Evolutionary conservation across 2,113 vertebrate species (phyloP), one percentile per base, ranked within the genome.

Genomic region (Lampris megalopsis): DNA sequence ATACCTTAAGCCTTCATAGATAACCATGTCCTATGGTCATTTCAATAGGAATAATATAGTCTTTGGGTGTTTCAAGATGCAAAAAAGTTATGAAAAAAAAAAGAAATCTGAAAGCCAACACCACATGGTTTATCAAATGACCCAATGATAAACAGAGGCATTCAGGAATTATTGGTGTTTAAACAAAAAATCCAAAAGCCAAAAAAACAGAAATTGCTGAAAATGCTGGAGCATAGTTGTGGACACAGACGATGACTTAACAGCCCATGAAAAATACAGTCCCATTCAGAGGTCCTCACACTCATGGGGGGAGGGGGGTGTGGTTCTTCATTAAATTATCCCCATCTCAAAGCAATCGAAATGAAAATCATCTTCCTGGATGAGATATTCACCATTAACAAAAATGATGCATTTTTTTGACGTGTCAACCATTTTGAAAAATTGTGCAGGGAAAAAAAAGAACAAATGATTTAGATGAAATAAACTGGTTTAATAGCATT

Each of bases 51-150:
- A 78, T 13, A 38, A 49, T 61, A 38, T 66, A 78, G 79, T 79
- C 79, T 73, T 13, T 84, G 61, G 63, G 24, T 24, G 24, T 24
- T 90, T 90, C 86, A 79, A 68, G 64, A 24, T 76, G 71, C 73
- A 87, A 63, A 89, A 77, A 69, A 41, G 63, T 73, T 66, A 72
- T 65, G 56, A 53, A 77, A 74, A 68, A 64, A 73, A 86, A 81
- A 70, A 57, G 76, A 72, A 76, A 60, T 49, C 56, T 40, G 48
- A 70, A 57, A 83, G 79, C 67, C 62, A 68, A 53, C 84, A 81
- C 73, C 59, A 79, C 76, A 81, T 79, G 47, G 82, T 69, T 80
- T 61, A 75, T 0, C 50, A 80, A 59, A 82, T 71, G 71, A 54
- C 68, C 62, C n/a, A 45, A 11, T 61, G 63, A 80, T 9, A 61